A percentile compares a stretch with the other conserved stretches of the same genome.
phyloP scores from a whole-genome alignment of 1,140 invertebrate genomes.

The Aphaenogaster floridana region DNA sequence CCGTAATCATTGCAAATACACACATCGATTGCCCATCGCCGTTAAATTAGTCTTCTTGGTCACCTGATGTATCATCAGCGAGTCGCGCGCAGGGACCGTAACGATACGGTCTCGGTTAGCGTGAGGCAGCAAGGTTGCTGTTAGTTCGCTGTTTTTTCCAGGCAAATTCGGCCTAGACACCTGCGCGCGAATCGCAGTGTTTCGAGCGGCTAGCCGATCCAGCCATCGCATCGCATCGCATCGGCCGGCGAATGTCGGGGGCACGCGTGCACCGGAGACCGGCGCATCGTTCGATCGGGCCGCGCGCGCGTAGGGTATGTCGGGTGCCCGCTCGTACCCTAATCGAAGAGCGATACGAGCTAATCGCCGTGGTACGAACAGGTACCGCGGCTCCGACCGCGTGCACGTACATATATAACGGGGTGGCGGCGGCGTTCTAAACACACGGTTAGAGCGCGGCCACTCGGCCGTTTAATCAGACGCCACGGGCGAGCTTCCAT shows the following conservation, averaged over 20 bases:
- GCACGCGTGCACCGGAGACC: slow-evolving; percentile 33
- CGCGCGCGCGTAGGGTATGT: slow-evolving; percentile 43
- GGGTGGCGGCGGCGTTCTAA: slow-evolving; percentile 64
- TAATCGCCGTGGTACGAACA: slow-evolving; percentile 74
- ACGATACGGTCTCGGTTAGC: slow-evolving; percentile 23
- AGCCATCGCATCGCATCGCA: background rate
- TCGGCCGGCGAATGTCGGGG: slow-evolving; percentile 18
- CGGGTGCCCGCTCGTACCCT: slow-evolving; percentile 35
- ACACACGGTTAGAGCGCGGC: slow-evolving; percentile 75
- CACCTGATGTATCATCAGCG: slow-evolving; percentile 46
- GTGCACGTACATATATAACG: slow-evolving; percentile 12
- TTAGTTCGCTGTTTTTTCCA: slow-evolving; percentile 35
- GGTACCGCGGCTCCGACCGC: slow-evolving; percentile 59
- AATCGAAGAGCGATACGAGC: slow-evolving; percentile 72
- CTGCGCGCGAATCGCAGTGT: slow-evolving; percentile 53
- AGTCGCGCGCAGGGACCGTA: background rate
- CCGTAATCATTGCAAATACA: slow-evolving; percentile 20
- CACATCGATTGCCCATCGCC: slow-evolving; percentile 2
- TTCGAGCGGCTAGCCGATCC: slow-evolving; percentile 26
- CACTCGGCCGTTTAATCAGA: slow-evolving; percentile 80
- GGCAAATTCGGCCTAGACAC: slow-evolving; percentile 35
- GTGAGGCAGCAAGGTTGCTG: background rate
- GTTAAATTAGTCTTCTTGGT: slow-evolving; percentile 32
- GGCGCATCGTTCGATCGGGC: slow-evolving; percentile 45
- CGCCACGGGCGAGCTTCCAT: slow-evolving; percentile 79